These are phyloP conservation scores for Drosophila anceps DNA, from an alignment of 2,888 invertebrate genomes.

Conservation along the genomic window DNA sequence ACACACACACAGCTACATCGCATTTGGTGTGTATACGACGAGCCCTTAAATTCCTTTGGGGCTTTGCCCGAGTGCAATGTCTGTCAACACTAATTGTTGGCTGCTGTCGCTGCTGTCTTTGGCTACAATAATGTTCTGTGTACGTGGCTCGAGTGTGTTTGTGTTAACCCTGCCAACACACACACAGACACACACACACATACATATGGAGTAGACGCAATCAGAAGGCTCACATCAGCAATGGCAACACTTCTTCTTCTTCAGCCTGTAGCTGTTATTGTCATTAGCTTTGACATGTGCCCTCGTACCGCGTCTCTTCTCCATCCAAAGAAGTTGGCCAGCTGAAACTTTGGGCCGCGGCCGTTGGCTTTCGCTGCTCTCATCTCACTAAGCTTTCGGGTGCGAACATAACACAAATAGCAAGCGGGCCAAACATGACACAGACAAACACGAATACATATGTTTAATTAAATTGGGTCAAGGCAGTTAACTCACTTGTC, in stretches of 20 bases:
- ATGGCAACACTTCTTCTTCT: conserved; percentile 27
- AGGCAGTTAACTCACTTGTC: conserved; percentile 78
- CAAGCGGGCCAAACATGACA: conserved; percentile 36
- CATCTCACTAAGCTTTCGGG: conserved; percentile 33
- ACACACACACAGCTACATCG: not conserved
- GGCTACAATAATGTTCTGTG: conserved; percentile 68
- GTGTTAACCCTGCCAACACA: conserved; percentile 52
- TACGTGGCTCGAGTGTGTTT: conserved; percentile 34
- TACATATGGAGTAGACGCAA: conserved; percentile 33
- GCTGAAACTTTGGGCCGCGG: conserved; percentile 40
- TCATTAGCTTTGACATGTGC: conserved; percentile 60
- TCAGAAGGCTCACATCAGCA: conserved; percentile 52
- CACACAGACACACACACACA: conserved; percentile 8
- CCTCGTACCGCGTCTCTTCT: not conserved
- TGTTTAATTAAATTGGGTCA: conserved; percentile 79
- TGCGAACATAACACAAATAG: conserved; percentile 52
- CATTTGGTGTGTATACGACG: conserved; percentile 48
- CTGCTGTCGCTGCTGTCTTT: conserved; percentile 65
- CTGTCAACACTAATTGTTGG: conserved; percentile 80
- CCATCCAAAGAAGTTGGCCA: conserved; percentile 26
- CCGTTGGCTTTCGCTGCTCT: conserved; percentile 30
- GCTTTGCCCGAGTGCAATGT: conserved; percentile 72
- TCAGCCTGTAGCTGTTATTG: conserved; percentile 44
- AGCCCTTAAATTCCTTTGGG: conserved; percentile 70
- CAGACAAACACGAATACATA: conserved; percentile 32